Evolutionary conservation across 2,888 invertebrate genomes (phyloP), one percentile per base, ranked within the genome.

Genomic region (Drosophila lutescens): DNA sequence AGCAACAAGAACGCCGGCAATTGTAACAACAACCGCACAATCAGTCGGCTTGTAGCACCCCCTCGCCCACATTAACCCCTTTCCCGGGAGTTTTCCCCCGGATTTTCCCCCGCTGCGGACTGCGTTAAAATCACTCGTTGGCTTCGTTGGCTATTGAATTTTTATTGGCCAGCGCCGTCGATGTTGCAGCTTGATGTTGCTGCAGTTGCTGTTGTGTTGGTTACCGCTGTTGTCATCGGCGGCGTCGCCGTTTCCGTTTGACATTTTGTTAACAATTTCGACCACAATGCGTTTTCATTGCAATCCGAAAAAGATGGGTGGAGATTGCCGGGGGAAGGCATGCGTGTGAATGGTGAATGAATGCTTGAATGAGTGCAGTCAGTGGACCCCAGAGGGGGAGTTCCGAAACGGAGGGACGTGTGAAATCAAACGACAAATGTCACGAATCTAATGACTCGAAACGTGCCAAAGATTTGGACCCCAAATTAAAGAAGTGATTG

Each of bases 181-280:
- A 50, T 26, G 36, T 43, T 57, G 50, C 40, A 17, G 23, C 23
- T 59, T 56, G 51, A 51, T 51, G 51, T 50, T 59, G 44, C 17
- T 51, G 47, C 32, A 32, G 17, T 34, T 49, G 50, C 23, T 58
- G 55, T 53, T 62, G 47, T 23, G 26, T 40, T 56, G 68, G 44
- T 61, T 53, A 51, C 56, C 61, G 69, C 69, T 65, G 65, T 63
- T 63, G 65, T 63, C 65, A 65, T 58, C 74, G 69, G 62, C 55
- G 78, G 56, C 66, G 80, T 57, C 71, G 65, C 46, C 67, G 83
- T 74, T 86, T 86, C 88, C 85, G 86, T 86, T 86, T 86, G 85
- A 86, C 88, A 86, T 86, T 86, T 87, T 86, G 85, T 86, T 86
- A 86, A 86, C 88, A 86, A 86, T 86, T 86, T 87, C 83, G 88